Percentiles rank a stretch among this genome's conserved stretches.
These are phyloP conservation scores for Rhyacophila evoluta DNA, from an alignment of 2,888 invertebrate genomes.

Conservation along the genomic window DNA sequence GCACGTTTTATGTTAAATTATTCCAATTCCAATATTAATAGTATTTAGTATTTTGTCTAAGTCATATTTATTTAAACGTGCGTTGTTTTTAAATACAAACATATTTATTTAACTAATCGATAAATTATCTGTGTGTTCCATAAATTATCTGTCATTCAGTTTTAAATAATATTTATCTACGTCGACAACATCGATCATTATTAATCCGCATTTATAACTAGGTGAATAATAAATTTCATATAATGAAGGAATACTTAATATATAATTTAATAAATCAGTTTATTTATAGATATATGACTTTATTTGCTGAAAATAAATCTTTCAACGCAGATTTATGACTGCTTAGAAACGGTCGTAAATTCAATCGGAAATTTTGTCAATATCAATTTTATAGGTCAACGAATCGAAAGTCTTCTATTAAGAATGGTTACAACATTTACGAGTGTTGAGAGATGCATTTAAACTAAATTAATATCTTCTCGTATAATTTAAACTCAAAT, in stretches of 20 bases:
- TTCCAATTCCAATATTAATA: no score
- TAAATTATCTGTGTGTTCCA: neutral
- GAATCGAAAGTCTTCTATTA: neutral
- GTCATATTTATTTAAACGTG: no score
- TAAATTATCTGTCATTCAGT: neutral
- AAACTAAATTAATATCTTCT: no score
- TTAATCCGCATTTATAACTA: neutral
- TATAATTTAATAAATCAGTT: neutral
- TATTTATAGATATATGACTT: neutral
- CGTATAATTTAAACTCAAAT: no score
- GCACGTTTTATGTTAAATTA: no score
- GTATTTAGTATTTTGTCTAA: no score
- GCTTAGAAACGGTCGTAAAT: neutral
- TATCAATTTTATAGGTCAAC: conserved; percentile 12
- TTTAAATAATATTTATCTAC: neutral
- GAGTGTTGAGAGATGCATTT: no score
- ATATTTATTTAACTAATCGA: neutral
- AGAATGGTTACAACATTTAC: no score
- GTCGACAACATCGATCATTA: neutral
- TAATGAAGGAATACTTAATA: neutral
- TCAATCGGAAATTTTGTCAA: neutral
- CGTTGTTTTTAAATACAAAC: neutral
- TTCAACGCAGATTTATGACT: neutral
- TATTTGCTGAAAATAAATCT: neutral
- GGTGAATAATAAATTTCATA: neutral